These are phyloP conservation scores for Labeo rohita DNA, from an alignment of 2,113 vertebrate species.

Conservation along the genomic window DNA sequence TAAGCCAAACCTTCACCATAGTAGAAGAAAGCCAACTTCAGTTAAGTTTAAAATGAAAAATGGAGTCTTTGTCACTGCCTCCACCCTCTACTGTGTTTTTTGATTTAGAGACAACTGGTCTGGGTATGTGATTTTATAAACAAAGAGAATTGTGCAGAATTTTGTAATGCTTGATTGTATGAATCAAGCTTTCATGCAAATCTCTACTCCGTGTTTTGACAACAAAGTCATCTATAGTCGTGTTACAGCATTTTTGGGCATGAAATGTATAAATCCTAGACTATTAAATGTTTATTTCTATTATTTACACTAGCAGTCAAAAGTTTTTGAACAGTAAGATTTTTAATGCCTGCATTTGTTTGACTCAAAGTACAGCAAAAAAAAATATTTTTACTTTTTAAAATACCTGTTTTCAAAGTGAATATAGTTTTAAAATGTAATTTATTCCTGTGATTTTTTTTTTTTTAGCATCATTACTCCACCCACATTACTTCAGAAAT, in stretches of 20 bases:
- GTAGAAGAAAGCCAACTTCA: not conserved
- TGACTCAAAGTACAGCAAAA: no score
- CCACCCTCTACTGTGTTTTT: slow-evolving; percentile 67
- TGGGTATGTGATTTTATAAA: slow-evolving; percentile 57
- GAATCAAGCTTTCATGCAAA: not conserved
- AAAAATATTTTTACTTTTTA: no score
- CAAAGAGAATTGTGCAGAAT: not conserved
- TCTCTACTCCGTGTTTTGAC: not conserved
- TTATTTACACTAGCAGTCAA: not conserved
- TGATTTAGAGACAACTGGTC: slow-evolving; percentile 76
- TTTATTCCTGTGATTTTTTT: no score
- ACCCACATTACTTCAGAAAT: no score
- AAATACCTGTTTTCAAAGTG: no score
- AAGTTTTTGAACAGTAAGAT: no score
- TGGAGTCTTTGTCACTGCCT: not conserved
- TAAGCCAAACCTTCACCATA: not conserved
- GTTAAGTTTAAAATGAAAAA: not conserved
- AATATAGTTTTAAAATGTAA: no score
- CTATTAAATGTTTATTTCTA: not conserved
- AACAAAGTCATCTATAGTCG: not conserved
- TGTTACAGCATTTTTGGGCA: not conserved
- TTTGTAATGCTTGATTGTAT: not conserved
- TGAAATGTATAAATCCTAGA: not conserved
- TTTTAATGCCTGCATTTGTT: no score
- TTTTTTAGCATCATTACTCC: no score